phyloP scores from a whole-genome alignment of 2,888 invertebrate genomes.

The Philereme transversata region DNA sequence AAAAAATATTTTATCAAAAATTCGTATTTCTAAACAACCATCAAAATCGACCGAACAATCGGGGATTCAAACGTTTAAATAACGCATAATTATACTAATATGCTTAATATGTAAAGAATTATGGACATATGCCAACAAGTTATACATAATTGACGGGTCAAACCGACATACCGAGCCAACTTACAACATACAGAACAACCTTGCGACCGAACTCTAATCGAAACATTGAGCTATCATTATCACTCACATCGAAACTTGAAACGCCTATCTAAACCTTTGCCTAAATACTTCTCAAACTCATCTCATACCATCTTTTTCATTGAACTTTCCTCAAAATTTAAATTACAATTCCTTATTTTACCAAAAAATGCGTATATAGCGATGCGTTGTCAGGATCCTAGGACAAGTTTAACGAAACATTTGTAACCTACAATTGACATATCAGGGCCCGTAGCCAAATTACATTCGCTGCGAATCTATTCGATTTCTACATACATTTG shows the following conservation, averaged over 20 bases:
- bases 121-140: constrained; percentile 68
- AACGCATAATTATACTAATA: constrained; percentile 49
- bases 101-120: constrained; percentile 56
- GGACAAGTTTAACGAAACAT: constrained; percentile 2
- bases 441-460: no score
- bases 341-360: constrained; percentile 24
- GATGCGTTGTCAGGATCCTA: not conserved
- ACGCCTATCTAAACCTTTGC: constrained; percentile 29
- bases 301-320: constrained; percentile 7
- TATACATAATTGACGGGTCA: constrained; percentile 76
- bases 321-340: constrained; percentile 1
- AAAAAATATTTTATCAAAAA: constrained; percentile 64
- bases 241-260: constrained; percentile 24
- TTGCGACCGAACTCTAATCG: constrained; percentile 52
- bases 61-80: constrained; percentile 59
- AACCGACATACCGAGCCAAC: constrained; percentile 53
- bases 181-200: constrained; percentile 51
- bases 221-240: constrained; percentile 57
- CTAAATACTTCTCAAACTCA: constrained; percentile 10
- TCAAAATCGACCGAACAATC: constrained; percentile 50
- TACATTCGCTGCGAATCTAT: no score
- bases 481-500: no score
- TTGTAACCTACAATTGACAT: constrained; percentile 33
- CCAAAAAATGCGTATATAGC: constrained; percentile 19
- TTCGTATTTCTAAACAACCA: constrained; percentile 61